Evolutionary conservation across 2,797 vertebrate species (phyloP).

Genomic region (Pteronotus mesoamericanus): DNA sequence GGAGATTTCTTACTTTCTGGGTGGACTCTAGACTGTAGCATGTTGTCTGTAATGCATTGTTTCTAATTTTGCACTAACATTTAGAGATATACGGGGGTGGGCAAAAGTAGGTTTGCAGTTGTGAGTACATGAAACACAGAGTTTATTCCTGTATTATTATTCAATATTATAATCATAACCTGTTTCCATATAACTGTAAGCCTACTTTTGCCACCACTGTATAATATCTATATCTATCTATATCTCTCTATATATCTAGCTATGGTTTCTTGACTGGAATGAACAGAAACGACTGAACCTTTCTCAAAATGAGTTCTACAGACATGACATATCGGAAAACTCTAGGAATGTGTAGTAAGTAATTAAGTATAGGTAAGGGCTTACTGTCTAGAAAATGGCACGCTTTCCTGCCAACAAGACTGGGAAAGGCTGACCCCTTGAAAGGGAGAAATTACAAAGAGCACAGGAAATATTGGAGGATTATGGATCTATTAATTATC

Average conservation of each 20-base stretch:
- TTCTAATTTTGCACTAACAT: neutral
- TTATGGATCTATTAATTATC: neutral
- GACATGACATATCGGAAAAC: neutral
- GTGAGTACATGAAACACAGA: neutral
- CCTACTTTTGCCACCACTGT: neutral
- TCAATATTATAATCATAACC: neutral
- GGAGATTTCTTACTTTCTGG: neutral
- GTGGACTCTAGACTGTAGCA: neutral
- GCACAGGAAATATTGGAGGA: neutral
- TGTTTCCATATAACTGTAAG: neutral
- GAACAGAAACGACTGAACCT: neutral
- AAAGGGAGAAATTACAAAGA: neutral
- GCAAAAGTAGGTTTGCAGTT: neutral
- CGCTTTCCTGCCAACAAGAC: neutral
- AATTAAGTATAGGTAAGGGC: neutral
- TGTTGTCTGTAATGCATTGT: neutral
- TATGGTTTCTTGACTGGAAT: neutral
- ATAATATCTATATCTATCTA: neutral
- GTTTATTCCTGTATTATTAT: neutral
- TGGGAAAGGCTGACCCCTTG: neutral
- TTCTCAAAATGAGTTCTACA: neutral
- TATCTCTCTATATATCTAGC: neutral
- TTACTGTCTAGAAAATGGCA: neutral
- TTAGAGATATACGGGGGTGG: neutral
- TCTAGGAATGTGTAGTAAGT: neutral